phyloP scores from a whole-genome alignment of 2,113 vertebrate species.

The Scalopus aquaticus region DNA sequence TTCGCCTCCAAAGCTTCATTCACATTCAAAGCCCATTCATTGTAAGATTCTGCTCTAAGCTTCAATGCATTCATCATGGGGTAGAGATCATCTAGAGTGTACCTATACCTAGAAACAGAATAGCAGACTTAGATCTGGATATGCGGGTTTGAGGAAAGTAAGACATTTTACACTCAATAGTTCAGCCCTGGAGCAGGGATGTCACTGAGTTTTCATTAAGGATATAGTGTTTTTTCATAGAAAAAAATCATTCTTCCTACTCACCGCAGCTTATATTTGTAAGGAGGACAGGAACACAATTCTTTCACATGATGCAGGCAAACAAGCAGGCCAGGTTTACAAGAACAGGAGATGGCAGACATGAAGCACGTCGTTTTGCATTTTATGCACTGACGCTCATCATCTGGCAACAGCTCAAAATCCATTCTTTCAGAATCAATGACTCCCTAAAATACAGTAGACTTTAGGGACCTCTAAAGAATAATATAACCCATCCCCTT shows the following conservation, averaged over 20 bases:
- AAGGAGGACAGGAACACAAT: constrained; percentile 91
- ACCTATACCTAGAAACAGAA: constrained; percentile 88
- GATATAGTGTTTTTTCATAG: background rate
- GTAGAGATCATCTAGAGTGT: constrained; percentile 94
- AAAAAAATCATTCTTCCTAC: constrained; percentile 24
- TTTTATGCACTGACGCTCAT: constrained; percentile 95
- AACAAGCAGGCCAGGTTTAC: constrained; percentile 90
- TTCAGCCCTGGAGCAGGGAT: background rate
- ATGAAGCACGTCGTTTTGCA: constrained; percentile 98
- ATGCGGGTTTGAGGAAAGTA: background rate
- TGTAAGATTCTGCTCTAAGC: constrained; percentile 92
- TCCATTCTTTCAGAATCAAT: constrained; percentile 86
- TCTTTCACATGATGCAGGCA: constrained; percentile 92
- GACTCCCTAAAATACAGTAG: constrained; percentile 88
- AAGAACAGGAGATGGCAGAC: constrained; percentile 94
- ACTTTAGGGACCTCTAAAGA: background rate
- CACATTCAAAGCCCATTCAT: constrained; percentile 93
- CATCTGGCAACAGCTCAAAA: constrained; percentile 95
- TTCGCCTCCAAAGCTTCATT: constrained; percentile 93
- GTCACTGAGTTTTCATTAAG: background rate
- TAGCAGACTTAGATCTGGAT: background rate
- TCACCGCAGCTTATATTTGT: constrained; percentile 94
- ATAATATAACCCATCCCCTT: background rate
- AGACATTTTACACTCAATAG: background rate
- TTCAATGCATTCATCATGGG: constrained; percentile 94